A percentile compares a stretch with the other conserved stretches of the same genome.
Evolutionary conservation across 2,888 invertebrate species (phyloP).

Genomic region (Anagyrus pseudococci): DNA sequence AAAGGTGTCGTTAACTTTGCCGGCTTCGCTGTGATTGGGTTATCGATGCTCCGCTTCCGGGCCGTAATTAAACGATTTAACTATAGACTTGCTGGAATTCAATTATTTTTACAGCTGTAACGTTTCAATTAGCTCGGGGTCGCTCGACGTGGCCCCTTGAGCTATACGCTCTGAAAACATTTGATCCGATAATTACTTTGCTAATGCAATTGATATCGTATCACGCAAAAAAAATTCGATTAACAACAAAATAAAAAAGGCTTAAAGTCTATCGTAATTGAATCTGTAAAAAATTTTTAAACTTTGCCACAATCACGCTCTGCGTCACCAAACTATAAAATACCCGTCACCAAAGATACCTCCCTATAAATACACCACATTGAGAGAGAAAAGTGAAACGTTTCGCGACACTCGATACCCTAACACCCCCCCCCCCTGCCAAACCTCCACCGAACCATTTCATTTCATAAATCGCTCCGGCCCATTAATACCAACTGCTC

Average conservation of each 20-base stretch:
- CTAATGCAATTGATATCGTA: conserved; percentile 58
- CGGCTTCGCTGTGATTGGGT: conserved; percentile 14
- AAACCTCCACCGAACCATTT: no score
- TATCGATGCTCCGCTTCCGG: conserved; percentile 29
- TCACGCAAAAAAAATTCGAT: conserved; percentile 16
- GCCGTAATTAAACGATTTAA: conserved; percentile 57
- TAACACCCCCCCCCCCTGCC: no score
- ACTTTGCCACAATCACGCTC: no score
- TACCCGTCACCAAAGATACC: no score
- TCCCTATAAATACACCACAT: no score
- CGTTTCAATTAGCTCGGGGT: conserved; percentile 60
- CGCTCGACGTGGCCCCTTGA: conserved; percentile 52
- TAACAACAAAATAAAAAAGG: background rate
- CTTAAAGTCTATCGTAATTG: no score
- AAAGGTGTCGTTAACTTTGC: conserved; percentile 12
- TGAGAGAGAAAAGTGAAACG: no score
- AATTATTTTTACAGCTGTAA: conserved; percentile 58
- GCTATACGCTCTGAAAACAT: conserved; percentile 57
- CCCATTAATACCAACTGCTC: no score
- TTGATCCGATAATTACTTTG: conserved; percentile 58
- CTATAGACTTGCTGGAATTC: conserved; percentile 54
- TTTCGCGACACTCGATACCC: no score
- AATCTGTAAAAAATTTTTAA: no score
- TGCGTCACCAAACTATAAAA: no score
- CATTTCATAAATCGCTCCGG: no score